phyloP scores from a whole-genome alignment of 1,140 invertebrate species.

The Gryon sp. region DNA sequence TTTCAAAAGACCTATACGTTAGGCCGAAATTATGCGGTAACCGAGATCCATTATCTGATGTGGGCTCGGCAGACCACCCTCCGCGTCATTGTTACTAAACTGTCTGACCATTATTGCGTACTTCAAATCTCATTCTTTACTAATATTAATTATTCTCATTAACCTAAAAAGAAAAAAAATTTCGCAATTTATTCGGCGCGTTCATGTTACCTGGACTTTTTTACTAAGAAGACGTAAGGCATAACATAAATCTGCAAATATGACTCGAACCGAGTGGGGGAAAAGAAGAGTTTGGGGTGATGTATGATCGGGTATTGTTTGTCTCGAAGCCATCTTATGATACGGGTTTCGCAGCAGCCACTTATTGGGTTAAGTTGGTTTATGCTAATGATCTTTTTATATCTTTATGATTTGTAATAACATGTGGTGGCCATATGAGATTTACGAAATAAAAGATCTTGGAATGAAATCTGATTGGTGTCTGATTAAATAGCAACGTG shows the following conservation, averaged over 20 bases:
- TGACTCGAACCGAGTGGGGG: neutral
- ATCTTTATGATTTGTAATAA: constrained; percentile 31
- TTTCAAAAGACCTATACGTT: constrained; percentile 51
- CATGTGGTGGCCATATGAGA: too few species aligned
- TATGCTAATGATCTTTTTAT: constrained; percentile 40
- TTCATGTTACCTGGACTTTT: constrained; percentile 33
- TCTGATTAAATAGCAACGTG: too few species aligned
- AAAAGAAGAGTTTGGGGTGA: constrained; percentile 28
- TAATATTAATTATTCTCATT: constrained; percentile 60
- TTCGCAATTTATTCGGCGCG: constrained; percentile 8
- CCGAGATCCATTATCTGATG: constrained; percentile 61
- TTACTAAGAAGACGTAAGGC: constrained; percentile 31
- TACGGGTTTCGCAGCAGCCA: constrained; percentile 18
- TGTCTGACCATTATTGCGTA: constrained; percentile 49
- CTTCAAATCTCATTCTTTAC: constrained; percentile 57
- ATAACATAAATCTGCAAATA: constrained; percentile 53
- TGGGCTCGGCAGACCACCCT: constrained; percentile 47
- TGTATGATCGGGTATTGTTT: constrained; percentile 53
- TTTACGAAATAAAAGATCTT: too few species aligned
- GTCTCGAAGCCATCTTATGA: constrained; percentile 25
- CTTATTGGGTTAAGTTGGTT: constrained; percentile 45
- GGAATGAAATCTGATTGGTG: neutral
- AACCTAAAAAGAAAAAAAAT: constrained; percentile 24
- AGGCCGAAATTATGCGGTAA: constrained; percentile 61
- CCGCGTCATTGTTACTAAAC: constrained; percentile 58